Evolutionary conservation across 2,888 invertebrate genomes (phyloP), one percentile per base, ranked within the genome.

Genomic region (Unio delphinus): DNA sequence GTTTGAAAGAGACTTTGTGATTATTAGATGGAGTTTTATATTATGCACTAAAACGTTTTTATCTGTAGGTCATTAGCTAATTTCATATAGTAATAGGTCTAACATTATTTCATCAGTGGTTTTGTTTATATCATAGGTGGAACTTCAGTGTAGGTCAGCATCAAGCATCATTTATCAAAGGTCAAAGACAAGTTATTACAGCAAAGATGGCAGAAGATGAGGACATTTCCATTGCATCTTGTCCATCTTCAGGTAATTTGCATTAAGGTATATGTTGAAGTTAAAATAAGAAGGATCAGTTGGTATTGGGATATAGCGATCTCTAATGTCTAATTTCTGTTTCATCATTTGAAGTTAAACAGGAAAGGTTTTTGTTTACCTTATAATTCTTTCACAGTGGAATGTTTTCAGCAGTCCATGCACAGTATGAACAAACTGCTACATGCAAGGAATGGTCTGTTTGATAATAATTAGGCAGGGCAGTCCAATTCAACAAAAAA

Each of bases 101-200:
- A 23, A 61, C 28, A 61, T 26, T 61, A 26, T 58, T 58, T 26
- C 11, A 26, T 26, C 3, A 34, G 18, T n/a, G 23, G 30, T n/a
- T 34, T 69, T 70, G 17, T 17, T 66, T 34, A 28, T 71, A 55
- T 72, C 78, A 23, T 80, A 92, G 96, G 87, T 98, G 98, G 98
- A 98, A 98, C 91, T 98, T 97, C 89, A 97, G 96, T 89, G 97
- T 98, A 30, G 96, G 95, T 0, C 94, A 95, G 80, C 96, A 97
- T 89, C 94, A 96, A 80, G 87, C 97, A 65, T 81, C 85, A 20
- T 82, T 90, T 61, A 80, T 87, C 28, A 79, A 78, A 64, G 83
- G 81, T 63, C 73, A 77, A 56, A n/a, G 67, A 61, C 55, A 74
- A 57, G 60, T 62, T n/a, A 61, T 78, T 55, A 58, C 69, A 57